Base-by-base conservation (phyloP, 2,888 invertebrate species). In the Cataglyphis rosenhaueri region DNA sequence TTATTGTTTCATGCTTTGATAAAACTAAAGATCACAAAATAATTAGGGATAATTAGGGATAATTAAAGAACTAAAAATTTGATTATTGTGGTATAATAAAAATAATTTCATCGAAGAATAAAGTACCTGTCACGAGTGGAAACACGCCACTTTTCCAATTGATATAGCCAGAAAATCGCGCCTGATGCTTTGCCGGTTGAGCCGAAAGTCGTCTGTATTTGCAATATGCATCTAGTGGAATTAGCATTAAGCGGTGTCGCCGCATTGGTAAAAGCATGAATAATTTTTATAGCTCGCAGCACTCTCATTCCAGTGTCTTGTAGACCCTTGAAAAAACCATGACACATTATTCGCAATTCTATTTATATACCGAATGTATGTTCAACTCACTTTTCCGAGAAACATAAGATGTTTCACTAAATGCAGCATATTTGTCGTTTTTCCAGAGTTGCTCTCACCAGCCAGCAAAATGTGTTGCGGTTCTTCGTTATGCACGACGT, bases 361-460 rank as follows among this genome's bases (percentile, higher is more conserved):
- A 1, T 25, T 41, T 38, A n/a, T 9, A 32, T 70, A 18, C n/a
- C 3, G 9, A 57, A 59, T 29, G 21, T 32, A 32, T 4, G 44
- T 57, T 41, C 1, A 71, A 10, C 84, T 81, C 88, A 96, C 98
- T 90, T 97, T 96, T 73, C 98, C 98, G 89, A 99, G 95, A 92
- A 96, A 97, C 87, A 97, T 96, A 1, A 99, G 95, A 94, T 99
- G 99, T 73, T 97, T 96, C 48, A 98, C 95, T 62, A 98, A 95
- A 87, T 98, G 96, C 57, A 97, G 95, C 94, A 97, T 97, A 93
- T 97, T 98, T 48, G 97, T 97, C 0, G 98, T 98, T 95, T 99
- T 99, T 1, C 99, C 99, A 0, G 98, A 97, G 92, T 97, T 97
- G 88, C 97, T 97, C 95, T 99, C 99, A 1, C 99, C 99, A 61